phyloP scores from a whole-genome alignment of 1,140 invertebrate species.

The Bombus consobrinus region DNA sequence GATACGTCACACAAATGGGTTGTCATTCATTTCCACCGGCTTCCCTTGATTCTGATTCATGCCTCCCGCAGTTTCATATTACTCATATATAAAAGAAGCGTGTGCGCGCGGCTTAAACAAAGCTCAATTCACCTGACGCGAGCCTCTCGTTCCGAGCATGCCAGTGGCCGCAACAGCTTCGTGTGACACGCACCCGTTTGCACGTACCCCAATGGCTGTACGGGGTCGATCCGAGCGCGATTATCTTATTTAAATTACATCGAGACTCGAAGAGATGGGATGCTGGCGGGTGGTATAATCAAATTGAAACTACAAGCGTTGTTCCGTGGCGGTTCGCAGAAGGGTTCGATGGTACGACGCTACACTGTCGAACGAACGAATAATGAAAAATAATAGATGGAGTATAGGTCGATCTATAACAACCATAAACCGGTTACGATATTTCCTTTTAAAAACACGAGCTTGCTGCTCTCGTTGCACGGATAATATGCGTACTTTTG shows the following conservation, averaged over 20 bases:
- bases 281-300: background rate
- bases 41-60: constrained; percentile 77
- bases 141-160: constrained; percentile 31
- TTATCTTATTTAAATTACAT: constrained; percentile 13
- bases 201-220: background rate
- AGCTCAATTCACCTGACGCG: constrained; percentile 60
- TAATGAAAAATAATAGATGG: constrained; percentile 33
- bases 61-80: constrained; percentile 67
- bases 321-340: background rate
- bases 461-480: background rate
- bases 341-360: background rate
- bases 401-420: background rate
- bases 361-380: background rate
- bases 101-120: constrained; percentile 51
- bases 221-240: background rate
- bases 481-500: constrained; percentile 31
- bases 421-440: constrained; percentile 25
- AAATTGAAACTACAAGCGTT: constrained; percentile 7
- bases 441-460: constrained; percentile 20
- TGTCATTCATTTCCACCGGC: constrained; percentile 74
- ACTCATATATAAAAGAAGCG: constrained; percentile 60
- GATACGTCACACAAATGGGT: constrained; percentile 72
- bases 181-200: background rate
- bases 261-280: background rate
- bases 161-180: background rate